Conservation (phyloP, 2,797 vertebrate genomes). For the Morelia viridis region DNA sequence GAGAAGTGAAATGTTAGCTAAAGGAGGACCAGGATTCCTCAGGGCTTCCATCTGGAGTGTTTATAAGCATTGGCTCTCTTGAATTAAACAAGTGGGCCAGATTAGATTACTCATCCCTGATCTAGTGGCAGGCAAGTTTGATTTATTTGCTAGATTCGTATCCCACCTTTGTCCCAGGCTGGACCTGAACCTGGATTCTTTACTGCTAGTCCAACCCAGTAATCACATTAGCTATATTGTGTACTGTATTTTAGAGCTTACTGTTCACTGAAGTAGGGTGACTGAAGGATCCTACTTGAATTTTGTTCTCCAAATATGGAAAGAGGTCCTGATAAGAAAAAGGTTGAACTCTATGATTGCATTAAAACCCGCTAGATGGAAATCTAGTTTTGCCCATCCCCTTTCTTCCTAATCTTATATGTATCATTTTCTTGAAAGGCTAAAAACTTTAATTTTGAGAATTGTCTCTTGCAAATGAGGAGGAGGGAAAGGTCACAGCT, state of each 20-base stretch:
- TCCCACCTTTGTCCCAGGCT: neutral
- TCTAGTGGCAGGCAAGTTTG: neutral
- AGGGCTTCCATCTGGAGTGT: neutral
- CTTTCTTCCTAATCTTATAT: constrained; percentile 2
- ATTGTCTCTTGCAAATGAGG: constrained; percentile 20
- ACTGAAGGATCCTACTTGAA: neutral
- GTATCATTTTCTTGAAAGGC: constrained; percentile 12
- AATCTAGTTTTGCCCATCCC: neutral
- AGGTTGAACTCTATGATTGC: neutral
- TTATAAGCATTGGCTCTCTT: neutral
- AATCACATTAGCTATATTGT: neutral
- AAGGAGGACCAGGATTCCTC: neutral
- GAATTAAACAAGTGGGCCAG: neutral
- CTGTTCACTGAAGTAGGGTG: neutral
- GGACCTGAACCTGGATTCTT: neutral
- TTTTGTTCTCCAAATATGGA: constrained; percentile 20
- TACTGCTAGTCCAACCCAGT: neutral
- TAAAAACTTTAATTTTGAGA: constrained; percentile 39
- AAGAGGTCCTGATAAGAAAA: neutral
- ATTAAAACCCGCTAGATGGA: neutral
- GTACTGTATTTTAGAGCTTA: neutral
- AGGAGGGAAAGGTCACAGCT: neutral
- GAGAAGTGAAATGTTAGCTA: neutral
- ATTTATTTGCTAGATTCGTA: neutral
- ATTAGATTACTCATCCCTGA: neutral